Evolutionary conservation across 53 echinoderm and acorn worm species (phyloP).

Genomic region (Paracentrotus lividus): DNA sequence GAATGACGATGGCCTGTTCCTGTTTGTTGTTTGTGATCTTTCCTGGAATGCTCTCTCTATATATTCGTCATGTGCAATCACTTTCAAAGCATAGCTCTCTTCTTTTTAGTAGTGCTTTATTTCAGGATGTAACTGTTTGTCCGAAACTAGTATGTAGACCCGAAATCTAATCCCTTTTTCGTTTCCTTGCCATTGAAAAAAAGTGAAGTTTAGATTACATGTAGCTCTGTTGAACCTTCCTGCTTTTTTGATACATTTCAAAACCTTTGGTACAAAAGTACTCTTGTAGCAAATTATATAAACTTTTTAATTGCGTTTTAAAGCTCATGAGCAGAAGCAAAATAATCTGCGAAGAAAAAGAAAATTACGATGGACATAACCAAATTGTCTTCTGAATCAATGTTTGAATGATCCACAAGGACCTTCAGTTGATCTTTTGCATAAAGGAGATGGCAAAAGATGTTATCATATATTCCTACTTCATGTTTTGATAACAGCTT

Average conservation of each 20-base stretch:
- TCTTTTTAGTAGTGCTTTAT: background rate
- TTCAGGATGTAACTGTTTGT: background rate
- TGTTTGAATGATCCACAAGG: background rate
- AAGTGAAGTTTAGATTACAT: no score
- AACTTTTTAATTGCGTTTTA: background rate
- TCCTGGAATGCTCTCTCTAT: background rate
- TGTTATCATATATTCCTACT: background rate
- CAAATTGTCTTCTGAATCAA: background rate
- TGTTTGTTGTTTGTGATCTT: background rate
- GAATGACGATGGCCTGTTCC: background rate
- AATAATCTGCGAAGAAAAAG: background rate
- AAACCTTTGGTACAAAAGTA: background rate
- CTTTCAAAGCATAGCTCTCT: slow-evolving; percentile 43
- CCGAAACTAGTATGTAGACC: background rate
- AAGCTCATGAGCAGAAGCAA: background rate
- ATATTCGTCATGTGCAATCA: slow-evolving; percentile 23
- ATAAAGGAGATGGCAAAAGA: background rate
- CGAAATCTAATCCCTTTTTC: background rate
- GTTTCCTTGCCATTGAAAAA: background rate
- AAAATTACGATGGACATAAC: background rate
- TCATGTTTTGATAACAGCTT: background rate
- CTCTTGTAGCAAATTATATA: background rate
- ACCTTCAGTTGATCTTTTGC: background rate
- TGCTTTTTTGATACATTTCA: background rate
- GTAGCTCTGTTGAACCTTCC: background rate